phyloP scores from a whole-genome alignment of 1,140 invertebrate genomes.

The Dinothrombium tinctorium region DNA sequence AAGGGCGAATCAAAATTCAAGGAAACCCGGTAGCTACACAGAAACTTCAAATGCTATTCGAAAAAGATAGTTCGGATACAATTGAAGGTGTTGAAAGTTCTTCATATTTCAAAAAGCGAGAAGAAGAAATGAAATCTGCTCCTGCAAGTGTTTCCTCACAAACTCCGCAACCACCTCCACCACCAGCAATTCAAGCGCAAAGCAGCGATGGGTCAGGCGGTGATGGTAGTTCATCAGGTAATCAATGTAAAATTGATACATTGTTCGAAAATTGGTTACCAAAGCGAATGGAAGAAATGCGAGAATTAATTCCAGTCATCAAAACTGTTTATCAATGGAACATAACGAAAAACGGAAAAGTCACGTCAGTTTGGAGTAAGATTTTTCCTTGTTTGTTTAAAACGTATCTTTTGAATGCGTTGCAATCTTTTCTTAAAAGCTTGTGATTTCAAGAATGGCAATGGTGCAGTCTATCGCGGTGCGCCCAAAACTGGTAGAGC shows the following conservation, averaged over 20 bases:
- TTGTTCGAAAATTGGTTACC: constrained; percentile 4
- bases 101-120: too few species aligned
- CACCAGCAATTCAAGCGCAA: background rate
- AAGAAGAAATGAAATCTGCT: background rate
- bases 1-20: constrained; percentile 63
- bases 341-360: constrained; percentile 42
- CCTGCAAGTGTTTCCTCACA: background rate
- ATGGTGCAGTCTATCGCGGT: constrained; percentile 45
- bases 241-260: background rate
- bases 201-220: background rate
- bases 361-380: constrained; percentile 9
- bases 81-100: too few species aligned
- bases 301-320: constrained; percentile 43
- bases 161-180: background rate
- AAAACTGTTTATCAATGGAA: constrained; percentile 63
- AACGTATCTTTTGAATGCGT: too few species aligned
- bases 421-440: too few species aligned
- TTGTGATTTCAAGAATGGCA: constrained; percentile 49
- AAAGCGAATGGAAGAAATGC: constrained; percentile 35
- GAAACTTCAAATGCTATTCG: constrained; percentile 36
- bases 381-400: too few species aligned
- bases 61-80: constrained; percentile 1
- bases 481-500: constrained; percentile 36
- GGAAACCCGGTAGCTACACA: constrained; percentile 82
- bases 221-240: background rate